A percentile compares a stretch with the other conserved stretches of the same genome.
phyloP scores from a whole-genome alignment of 30 jellyfish, hydroid and myxozoan species.

The Sanderia malayensis region DNA sequence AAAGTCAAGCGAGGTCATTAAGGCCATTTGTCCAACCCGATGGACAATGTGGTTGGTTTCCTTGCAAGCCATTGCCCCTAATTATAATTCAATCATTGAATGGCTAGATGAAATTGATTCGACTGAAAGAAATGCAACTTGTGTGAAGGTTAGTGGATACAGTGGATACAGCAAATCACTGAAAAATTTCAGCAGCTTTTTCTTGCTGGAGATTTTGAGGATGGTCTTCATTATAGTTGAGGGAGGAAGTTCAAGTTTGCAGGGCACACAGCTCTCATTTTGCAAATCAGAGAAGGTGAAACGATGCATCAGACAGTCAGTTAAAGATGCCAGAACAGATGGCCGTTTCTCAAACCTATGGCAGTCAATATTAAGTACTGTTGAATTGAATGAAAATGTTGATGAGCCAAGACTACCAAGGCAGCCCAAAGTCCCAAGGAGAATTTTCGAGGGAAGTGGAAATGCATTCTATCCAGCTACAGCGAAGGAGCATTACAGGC shows the following conservation, averaged over 20 bases:
- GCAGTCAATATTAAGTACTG: slow-evolving; percentile 31
- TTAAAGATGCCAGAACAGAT: neutral
- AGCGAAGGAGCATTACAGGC: slow-evolving; percentile 31
- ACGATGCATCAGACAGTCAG: too few relatives aligned
- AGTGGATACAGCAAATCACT: slow-evolving; percentile 31
- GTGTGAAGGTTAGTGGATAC: slow-evolving; percentile 60
- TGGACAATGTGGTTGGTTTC: too few relatives aligned
- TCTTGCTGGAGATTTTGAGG: slow-evolving; percentile 54
- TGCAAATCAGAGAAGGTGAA: slow-evolving; percentile 34
- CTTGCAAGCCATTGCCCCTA: slow-evolving; percentile 33
- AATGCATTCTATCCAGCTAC: slow-evolving; percentile 31
- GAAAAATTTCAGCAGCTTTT: slow-evolving; percentile 26
- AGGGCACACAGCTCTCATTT: slow-evolving; percentile 34
- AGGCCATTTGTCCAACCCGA: too few relatives aligned
- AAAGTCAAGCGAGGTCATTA: too few relatives aligned
- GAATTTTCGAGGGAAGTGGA: slow-evolving; percentile 29
- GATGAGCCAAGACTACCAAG: slow-evolving; percentile 39
- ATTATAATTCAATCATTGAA: slow-evolving; percentile 15
- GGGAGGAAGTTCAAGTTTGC: slow-evolving; percentile 46
- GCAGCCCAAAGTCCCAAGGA: slow-evolving; percentile 33
- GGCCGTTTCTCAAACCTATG: neutral
- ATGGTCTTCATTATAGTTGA: slow-evolving; percentile 34
- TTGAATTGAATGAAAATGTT: slow-evolving; percentile 13
- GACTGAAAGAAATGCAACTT: slow-evolving; percentile 40
- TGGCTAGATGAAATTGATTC: slow-evolving; percentile 36